Percentiles rank a stretch among this genome's conserved stretches.
Conservation (phyloP, 2,888 invertebrate genomes). For the Catotricha subobsoleta region DNA sequence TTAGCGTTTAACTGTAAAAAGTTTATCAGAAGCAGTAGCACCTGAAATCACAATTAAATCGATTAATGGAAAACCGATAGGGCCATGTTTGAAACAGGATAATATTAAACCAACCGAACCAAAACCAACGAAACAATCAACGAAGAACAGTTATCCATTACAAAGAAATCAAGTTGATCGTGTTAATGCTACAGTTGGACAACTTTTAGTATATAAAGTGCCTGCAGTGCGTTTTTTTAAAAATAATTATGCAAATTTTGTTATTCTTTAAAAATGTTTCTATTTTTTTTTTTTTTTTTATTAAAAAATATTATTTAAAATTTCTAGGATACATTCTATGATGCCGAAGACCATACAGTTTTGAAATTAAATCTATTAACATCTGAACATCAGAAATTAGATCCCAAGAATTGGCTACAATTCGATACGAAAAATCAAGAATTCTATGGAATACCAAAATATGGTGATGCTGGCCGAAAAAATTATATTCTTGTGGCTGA, state of each 20-base stretch:
- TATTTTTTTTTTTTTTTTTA: conserved; percentile 4
- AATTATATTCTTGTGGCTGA: conserved; percentile 65
- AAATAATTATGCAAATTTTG: neutral
- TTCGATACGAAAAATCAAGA: conserved; percentile 77
- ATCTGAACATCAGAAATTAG: conserved; percentile 47
- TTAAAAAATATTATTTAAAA: conserved; percentile 5
- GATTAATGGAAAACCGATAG: conserved; percentile 46
- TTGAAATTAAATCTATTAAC: conserved; percentile 56
- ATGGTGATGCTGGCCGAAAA: conserved; percentile 49
- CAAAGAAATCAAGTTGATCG: conserved; percentile 72
- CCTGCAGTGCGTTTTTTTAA: conserved; percentile 40
- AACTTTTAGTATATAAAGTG: conserved; percentile 61
- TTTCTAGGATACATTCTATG: conserved; percentile 69
- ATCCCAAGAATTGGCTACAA: conserved; percentile 63
- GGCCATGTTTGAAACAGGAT: conserved; percentile 40
- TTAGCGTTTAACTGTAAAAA: conserved; percentile 31
- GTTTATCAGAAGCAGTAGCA: conserved; percentile 40
- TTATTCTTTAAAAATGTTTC: neutral
- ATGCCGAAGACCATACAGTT: conserved; percentile 67
- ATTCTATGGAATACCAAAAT: conserved; percentile 69
- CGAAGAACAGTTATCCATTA: conserved; percentile 53
- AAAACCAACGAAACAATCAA: conserved; percentile 34
- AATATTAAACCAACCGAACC: conserved; percentile 22
- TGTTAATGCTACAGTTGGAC: conserved; percentile 65
- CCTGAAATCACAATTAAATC: conserved; percentile 47